Evolutionary conservation across 2,888 invertebrate species (phyloP).

Genomic region (Oasisia sp.): DNA sequence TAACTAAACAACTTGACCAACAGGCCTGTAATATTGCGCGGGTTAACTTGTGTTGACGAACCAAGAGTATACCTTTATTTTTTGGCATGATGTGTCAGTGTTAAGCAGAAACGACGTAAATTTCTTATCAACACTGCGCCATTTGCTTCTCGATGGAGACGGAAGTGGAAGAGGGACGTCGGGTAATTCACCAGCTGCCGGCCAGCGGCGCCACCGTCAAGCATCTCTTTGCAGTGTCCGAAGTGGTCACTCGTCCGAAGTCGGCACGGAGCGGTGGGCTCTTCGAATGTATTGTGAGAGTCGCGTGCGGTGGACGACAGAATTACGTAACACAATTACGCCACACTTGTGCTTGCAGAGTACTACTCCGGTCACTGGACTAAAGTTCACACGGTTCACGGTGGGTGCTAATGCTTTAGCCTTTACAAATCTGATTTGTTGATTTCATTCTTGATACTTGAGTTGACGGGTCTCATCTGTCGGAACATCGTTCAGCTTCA

Average conservation of each 20-base stretch:
- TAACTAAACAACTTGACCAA: background rate
- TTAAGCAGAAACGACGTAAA: background rate
- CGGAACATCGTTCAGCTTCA: background rate
- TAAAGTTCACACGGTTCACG: background rate
- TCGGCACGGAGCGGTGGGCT: background rate
- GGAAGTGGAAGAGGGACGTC: constrained; percentile 3
- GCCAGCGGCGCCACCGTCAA: background rate
- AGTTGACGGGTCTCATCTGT: background rate
- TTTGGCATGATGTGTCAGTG: constrained; percentile 11
- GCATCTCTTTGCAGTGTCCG: background rate
- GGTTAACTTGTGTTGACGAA: background rate
- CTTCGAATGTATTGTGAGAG: background rate
- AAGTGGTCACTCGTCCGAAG: background rate
- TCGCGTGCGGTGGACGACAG: background rate
- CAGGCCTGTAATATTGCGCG: background rate
- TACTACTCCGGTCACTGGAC: background rate
- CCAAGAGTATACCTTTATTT: background rate
- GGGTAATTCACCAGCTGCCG: background rate
- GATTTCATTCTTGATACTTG: background rate
- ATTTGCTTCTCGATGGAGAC: constrained; percentile 17
- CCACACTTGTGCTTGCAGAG: background rate
- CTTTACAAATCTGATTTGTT: no score
- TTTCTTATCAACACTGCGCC: constrained; percentile 8
- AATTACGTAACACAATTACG: background rate
- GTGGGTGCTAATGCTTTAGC: background rate